phyloP scores from a whole-genome alignment of 2,113 vertebrate genomes.

The Sapajus apella region DNA sequence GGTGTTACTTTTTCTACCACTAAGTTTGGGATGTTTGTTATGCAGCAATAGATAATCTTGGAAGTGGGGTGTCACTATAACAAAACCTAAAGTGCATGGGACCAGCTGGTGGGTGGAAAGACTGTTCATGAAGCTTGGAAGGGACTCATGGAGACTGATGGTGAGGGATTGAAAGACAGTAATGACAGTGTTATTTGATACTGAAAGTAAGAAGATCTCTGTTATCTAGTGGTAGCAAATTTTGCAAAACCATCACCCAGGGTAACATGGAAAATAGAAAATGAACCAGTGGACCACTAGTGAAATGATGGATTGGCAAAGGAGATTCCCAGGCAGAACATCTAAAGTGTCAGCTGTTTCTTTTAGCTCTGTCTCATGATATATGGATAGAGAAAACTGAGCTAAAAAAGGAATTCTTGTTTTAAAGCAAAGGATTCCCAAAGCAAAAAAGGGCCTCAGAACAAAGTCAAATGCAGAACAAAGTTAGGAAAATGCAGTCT shows the following conservation, averaged over 20 bases:
- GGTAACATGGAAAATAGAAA: neutral
- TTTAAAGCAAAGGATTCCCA: neutral
- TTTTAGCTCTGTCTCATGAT: neutral
- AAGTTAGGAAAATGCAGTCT: neutral
- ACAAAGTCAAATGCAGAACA: neutral
- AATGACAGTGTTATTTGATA: neutral
- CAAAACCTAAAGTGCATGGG: neutral
- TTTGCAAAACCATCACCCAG: neutral
- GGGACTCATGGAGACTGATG: neutral
- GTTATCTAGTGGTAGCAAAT: slow-evolving; percentile 10
- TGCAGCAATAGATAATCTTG: neutral
- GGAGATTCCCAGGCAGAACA: neutral
- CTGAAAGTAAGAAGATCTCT: slow-evolving; percentile 15
- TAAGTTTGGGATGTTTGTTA: neutral
- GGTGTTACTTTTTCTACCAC: neutral
- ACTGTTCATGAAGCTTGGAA: neutral
- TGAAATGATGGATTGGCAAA: neutral
- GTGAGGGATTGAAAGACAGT: neutral
- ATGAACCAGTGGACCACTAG: neutral
- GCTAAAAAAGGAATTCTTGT: neutral
- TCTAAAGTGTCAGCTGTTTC: neutral
- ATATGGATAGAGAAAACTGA: neutral
- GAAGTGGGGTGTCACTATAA: neutral
- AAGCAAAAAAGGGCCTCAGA: neutral
- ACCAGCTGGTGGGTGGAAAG: neutral